Base-by-base conservation (phyloP, 2,113 vertebrate genomes). In the Syrrhaptes paradoxus region DNA sequence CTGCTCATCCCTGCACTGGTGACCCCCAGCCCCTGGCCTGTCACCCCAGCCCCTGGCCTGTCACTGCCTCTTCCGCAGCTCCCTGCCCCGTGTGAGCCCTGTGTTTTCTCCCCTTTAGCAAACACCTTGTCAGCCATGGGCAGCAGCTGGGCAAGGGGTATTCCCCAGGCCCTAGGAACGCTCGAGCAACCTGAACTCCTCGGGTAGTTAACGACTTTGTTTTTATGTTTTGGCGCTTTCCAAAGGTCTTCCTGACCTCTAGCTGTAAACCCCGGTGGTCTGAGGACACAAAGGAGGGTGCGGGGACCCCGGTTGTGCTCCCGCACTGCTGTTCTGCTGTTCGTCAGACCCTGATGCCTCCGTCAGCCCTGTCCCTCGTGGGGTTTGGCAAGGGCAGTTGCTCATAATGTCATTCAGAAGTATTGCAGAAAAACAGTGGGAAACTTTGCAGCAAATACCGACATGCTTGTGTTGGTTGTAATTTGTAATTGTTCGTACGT, bases 261-360 rank as follows among this genome's bases (percentile, higher is more conserved):
- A 36, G 38, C 32, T 1, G 0, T 41, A 63, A 80, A 59, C 45
- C 29, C 26, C 0, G 0, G 17, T 0, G 0, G 61, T 63, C 4
- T 45, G 52, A 91, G 87, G 89, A 52, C 75, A 51, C 0, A 0
- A n/a, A 2, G 3, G 73, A 73, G 65, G 59, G 43, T 31, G 49
- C 38, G 7, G 0, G 5, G 77, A 25, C 46, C 58, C 54, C 1
- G 2, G 26, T 65, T 72, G 57, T 34, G 28, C 26, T 85, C 48
- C 18, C 12, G 16, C 10, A 7, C 36, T 18, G 5, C 24, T 6
- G 24, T 54, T n/a, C 77, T 89, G 91, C n/a, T 76, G 72, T 85
- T 28, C 41, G 11, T 78, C 66, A 17, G 4, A 4, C 29, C 45
- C 73, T 68, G 84, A 59, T 28, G 4, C 65, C 71, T 74, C 52